A percentile compares a stretch with the other conserved stretches of the same genome.
Evolutionary conservation across 2,113 vertebrate genomes (phyloP).

Genomic region (Coreoperca whiteheadi): DNA sequence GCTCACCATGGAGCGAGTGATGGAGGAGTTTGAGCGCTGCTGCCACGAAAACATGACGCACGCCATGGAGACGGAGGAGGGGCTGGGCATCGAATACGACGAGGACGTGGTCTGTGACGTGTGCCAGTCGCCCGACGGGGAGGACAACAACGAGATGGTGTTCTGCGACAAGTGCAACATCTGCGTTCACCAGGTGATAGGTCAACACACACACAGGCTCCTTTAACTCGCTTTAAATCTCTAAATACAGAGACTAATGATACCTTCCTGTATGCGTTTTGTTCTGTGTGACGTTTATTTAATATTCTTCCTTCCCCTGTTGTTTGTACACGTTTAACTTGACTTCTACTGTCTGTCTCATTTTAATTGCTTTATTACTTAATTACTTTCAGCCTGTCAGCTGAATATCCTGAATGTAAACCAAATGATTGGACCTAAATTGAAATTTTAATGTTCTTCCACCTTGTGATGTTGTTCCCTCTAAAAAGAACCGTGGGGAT

Average conservation of each 20-base stretch:
- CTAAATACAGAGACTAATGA: background rate
- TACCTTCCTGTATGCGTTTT: background rate
- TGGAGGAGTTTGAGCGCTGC: constrained; percentile 93
- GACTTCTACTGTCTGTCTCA: no score
- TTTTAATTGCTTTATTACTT: background rate
- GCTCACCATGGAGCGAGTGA: constrained; percentile 91
- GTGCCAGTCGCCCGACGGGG: constrained; percentile 96
- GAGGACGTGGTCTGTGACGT: constrained; percentile 98
- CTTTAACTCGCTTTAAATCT: no score
- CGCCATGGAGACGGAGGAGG: constrained; percentile 94
- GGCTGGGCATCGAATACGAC: constrained; percentile 97
- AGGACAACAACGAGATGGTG: constrained; percentile 99
- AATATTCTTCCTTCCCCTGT: background rate
- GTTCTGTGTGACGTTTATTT: background rate
- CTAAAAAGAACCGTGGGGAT: no score
- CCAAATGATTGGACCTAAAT: no score
- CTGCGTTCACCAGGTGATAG: constrained; percentile 95
- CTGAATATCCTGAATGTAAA: background rate
- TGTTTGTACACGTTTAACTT: no score
- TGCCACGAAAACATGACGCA: constrained; percentile 96
- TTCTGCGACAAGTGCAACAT: constrained; percentile 99
- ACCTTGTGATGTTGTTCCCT: no score
- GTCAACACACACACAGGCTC: background rate
- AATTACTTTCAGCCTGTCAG: background rate
- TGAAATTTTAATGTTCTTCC: no score